A percentile compares a stretch with the other conserved stretches of the same genome.
These are phyloP conservation scores for Ptyas mucosa DNA, from an alignment of 2,113 vertebrate genomes.

Conservation along the genomic window DNA sequence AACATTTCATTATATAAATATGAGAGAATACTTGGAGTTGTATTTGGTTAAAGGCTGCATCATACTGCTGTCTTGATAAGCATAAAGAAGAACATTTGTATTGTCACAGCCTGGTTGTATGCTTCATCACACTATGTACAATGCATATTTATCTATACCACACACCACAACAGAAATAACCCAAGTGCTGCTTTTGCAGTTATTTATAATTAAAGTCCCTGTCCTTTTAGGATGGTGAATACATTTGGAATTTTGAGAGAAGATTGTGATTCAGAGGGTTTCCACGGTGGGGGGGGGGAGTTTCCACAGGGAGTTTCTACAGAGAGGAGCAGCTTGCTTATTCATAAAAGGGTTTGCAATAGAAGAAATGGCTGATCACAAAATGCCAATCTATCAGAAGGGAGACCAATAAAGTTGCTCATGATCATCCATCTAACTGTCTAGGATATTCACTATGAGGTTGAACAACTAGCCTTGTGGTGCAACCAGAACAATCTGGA, in stretches of 20 bases:
- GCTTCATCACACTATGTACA: not conserved
- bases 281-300: not conserved
- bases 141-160: not conserved
- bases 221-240: not conserved
- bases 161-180: not conserved
- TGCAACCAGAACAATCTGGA: too few species aligned
- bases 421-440: not conserved
- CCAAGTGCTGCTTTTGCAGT: not conserved
- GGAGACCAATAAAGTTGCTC: not conserved
- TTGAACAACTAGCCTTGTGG: too few species aligned
- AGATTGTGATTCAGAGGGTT: not conserved
- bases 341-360: not conserved
- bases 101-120: not conserved
- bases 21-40: slow-evolving; percentile 11
- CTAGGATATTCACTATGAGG: not conserved
- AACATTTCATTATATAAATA: not conserved
- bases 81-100: not conserved
- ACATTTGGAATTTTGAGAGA: not conserved
- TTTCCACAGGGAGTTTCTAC: not conserved
- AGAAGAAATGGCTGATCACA: not conserved
- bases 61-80: not conserved
- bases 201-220: not conserved
- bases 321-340: not conserved
- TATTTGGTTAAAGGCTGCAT: not conserved
- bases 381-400: not conserved